These are phyloP conservation scores for Meteorus colon DNA, from an alignment of 2,888 invertebrate species.

Conservation along the genomic window DNA sequence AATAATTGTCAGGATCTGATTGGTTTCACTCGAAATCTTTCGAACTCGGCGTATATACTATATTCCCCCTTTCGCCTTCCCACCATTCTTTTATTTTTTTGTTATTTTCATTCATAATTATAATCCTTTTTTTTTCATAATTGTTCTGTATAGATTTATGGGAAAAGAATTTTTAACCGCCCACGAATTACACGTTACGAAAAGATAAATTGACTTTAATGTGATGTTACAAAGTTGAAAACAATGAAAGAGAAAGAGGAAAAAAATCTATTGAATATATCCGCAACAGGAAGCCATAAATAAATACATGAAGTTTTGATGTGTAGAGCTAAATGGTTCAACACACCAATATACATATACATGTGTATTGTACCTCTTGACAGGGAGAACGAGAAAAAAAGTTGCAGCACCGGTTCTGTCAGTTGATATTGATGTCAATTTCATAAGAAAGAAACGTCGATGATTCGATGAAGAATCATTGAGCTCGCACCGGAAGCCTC, in stretches of 20 bases:
- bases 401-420: conserved; percentile 48
- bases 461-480: conserved; percentile 30
- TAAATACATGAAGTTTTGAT: conserved; percentile 31
- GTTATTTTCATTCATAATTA: neutral
- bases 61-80: neutral
- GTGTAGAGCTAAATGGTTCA: conserved; percentile 31
- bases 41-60: neutral
- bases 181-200: conserved; percentile 17
- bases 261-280: conserved; percentile 22
- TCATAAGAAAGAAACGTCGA: conserved; percentile 50
- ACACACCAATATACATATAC: conserved; percentile 18
- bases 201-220: neutral
- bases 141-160: neutral
- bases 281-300: conserved; percentile 36
- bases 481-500: conserved; percentile 32
- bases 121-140: neutral
- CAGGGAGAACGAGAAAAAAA: conserved; percentile 51
- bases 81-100: neutral
- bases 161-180: neutral
- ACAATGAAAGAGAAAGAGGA: neutral
- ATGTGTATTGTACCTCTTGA: conserved; percentile 21
- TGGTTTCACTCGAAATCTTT: neutral
- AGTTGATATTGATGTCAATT: conserved; percentile 51
- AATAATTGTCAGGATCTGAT: conserved; percentile 22
- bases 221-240: neutral